Base-by-base conservation (phyloP, 2,113 vertebrate species). In the Deroptyus accipitrinus region DNA sequence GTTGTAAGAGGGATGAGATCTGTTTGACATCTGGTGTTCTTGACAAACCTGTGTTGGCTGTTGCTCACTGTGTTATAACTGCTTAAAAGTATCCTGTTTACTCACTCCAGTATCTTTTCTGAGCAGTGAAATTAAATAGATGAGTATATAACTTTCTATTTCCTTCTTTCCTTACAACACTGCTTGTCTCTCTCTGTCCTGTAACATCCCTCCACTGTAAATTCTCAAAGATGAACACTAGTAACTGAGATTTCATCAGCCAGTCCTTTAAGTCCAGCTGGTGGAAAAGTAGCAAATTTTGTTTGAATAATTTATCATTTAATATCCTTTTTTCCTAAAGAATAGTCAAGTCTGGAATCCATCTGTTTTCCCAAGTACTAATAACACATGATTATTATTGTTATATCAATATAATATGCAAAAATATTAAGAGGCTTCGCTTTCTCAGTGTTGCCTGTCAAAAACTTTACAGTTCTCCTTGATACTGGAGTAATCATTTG, bases 21-120 rank as follows among this genome's bases (percentile, higher is more conserved):
- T 46, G 41, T 82, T 57, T 87, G 74, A 76, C 74, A 55, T 76
- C 55, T 87, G 95, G 84, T 93, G 66, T 73, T 95, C 62, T 87
- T 70, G 44, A 80, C 59, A 88, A 88, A 90, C 63, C 44, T 57
- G 39, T 39, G 57, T 42, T 90, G 77, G 76, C 51, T 93, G 35
- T 42, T 67, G 63, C 49, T 89, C 66, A 30, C 72, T 77, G 66
- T 81, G 41, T 72, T 79, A 4, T 7, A 81, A 92, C 31, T 75
- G 42, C 77, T 91, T 70, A 62, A 77, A 88, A 77, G 86, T 5
- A 73, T 41, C 30, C 55, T 69, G 48, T 69, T 90, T 86, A 89
- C 66, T 78, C 74, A 39, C 46, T 94, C 49, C n/a, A 25, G 31
- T 37, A 62, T 25, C 27, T 81, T 48, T 55, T 67, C 67, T 62